Percentiles rank a stretch among this genome's conserved stretches.
Conservation (phyloP, 2,113 vertebrate genomes). For the Pygoscelis antarcticus region DNA sequence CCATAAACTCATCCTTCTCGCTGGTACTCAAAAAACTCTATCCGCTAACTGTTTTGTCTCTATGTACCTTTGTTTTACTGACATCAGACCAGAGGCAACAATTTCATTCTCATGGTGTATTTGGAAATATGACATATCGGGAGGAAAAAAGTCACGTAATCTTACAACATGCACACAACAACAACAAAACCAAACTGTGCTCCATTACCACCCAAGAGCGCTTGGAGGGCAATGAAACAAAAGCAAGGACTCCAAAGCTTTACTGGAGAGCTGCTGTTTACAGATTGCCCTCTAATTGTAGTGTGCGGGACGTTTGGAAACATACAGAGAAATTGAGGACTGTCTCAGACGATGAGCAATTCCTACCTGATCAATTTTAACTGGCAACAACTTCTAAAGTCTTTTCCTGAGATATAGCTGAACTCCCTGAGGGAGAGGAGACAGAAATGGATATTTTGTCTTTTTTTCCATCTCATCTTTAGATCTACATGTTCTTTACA, state of each 20-base stretch:
- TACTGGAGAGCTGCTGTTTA: not conserved
- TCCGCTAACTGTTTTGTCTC: not conserved
- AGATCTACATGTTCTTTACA: not conserved
- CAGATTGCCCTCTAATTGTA: not conserved
- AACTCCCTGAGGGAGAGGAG: not conserved
- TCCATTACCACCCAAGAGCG: not conserved
- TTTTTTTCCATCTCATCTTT: not conserved
- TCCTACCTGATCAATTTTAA: not conserved
- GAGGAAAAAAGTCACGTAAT: not conserved
- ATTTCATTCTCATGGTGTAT: not conserved
- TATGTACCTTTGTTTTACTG: not conserved
- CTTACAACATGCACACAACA: not conserved
- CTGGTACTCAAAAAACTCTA: not conserved
- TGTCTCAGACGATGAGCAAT: not conserved
- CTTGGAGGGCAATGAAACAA: not conserved
- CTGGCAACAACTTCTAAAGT: not conserved
- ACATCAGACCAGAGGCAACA: not conserved
- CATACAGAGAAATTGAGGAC: not conserved
- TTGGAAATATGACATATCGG: rapidly evolving
- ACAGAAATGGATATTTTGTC: not conserved
- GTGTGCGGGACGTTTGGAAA: not conserved
- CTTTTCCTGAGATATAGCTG: not conserved
- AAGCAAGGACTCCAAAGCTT: not conserved
- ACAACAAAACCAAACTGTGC: not conserved
- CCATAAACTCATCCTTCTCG: not conserved